A percentile compares a stretch with the other conserved stretches of the same genome.
Evolutionary conservation across 2,113 vertebrate genomes (phyloP).

Genomic region (Poeciliopsis retropinna): DNA sequence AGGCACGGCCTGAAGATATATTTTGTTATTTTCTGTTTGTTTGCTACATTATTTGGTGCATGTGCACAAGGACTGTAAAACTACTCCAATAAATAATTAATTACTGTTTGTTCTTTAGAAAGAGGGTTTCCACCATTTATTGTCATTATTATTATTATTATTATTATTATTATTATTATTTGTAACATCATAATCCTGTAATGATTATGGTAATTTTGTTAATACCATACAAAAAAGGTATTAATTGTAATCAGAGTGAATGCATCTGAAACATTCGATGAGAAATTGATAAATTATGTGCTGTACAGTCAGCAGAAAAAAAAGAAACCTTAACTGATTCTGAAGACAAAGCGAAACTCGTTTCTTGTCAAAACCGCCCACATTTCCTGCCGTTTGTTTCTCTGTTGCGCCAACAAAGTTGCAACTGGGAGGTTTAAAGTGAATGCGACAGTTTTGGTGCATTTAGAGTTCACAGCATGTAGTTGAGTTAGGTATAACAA

Average conservation of each 20-base stretch:
- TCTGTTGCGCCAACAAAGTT: constrained; percentile 75
- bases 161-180: not conserved
- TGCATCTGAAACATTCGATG: not conserved
- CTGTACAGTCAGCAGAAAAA: constrained; percentile 57
- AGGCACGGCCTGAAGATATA: not conserved
- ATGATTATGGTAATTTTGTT: too few species aligned
- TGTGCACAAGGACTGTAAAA: not conserved
- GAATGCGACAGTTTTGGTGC: constrained; percentile 24
- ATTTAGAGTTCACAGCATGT: constrained; percentile 11
- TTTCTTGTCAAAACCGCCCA: constrained; percentile 87
- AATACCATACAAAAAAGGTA: not conserved
- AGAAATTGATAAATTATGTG: not conserved
- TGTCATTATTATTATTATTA: not conserved
- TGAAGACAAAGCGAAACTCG: constrained; percentile 76
- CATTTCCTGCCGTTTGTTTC: constrained; percentile 84
- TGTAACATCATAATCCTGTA: not conserved
- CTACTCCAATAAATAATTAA: not conserved
- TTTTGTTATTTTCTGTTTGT: constrained; percentile 1
- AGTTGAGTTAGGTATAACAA: constrained; percentile 16
- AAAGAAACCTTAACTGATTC: constrained; percentile 68
- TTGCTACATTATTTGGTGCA: not conserved
- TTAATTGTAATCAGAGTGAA: not conserved
- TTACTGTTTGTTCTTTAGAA: not conserved
- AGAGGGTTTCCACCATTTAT: not conserved
- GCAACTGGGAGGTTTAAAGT: constrained; percentile 65